These are phyloP conservation scores for Trichechus manatus DNA, from an alignment of 2,113 vertebrate species.

Conservation along the genomic window DNA sequence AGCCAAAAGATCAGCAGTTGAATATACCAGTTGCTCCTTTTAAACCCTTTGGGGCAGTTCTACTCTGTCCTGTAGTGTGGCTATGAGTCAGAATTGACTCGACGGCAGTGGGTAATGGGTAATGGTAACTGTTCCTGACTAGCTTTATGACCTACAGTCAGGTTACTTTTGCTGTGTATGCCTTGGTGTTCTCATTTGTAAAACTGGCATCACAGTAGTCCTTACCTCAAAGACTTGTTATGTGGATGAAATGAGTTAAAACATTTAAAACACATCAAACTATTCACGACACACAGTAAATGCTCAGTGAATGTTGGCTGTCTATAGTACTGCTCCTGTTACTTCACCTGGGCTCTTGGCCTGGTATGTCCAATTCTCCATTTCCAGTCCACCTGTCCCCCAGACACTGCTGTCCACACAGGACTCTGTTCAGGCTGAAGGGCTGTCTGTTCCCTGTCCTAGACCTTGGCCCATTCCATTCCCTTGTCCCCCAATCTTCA, in stretches of 20 bases:
- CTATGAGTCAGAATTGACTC: no score
- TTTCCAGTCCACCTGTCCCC: background rate
- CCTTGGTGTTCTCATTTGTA: background rate
- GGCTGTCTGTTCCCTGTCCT: background rate
- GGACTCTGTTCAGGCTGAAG: background rate
- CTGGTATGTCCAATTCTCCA: background rate
- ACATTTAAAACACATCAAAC: background rate
- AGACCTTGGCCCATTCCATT: background rate
- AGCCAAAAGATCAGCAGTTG: no score
- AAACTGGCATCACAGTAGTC: background rate
- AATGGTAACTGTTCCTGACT: background rate
- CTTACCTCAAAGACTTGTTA: background rate
- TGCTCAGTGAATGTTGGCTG: background rate
- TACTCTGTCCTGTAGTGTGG: no score
- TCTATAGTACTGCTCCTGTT: background rate
- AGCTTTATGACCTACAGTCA: background rate
- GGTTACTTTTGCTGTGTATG: background rate
- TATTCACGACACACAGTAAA: background rate
- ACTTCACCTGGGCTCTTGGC: no score
- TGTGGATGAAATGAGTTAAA: background rate
- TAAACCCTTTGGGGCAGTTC: no score
- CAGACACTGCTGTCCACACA: background rate
- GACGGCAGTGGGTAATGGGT: no score
- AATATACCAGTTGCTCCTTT: no score
- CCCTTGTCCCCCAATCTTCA: background rate